Evolutionary conservation across 2,797 vertebrate genomes (phyloP).

Genomic region (Acestrorhynchus altus): DNA sequence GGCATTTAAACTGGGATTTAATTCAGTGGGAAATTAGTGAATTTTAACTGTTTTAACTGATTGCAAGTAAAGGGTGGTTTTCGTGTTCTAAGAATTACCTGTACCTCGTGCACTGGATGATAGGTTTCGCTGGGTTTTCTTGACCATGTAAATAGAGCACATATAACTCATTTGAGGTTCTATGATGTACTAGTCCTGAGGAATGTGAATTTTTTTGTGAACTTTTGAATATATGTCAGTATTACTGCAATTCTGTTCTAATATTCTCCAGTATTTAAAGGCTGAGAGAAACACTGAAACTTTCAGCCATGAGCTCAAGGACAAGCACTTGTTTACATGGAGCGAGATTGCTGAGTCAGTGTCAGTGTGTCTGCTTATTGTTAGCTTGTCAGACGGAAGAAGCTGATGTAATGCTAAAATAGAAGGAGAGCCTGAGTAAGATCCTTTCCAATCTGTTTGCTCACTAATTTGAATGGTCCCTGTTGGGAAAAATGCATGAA

Average conservation of each 20-base stretch:
- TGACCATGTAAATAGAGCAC: too few species aligned
- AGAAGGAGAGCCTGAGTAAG: not conserved
- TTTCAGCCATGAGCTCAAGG: not conserved
- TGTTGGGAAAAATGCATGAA: not conserved
- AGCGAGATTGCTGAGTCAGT: slow-evolving; percentile 5
- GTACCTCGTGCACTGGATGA: too few species aligned
- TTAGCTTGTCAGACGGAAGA: not conserved
- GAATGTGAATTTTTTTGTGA: too few species aligned
- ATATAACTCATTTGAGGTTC: too few species aligned
- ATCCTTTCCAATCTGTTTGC: not conserved
- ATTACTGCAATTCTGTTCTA: too few species aligned
- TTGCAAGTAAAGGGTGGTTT: too few species aligned
- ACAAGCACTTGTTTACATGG: not conserved
- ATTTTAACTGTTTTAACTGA: too few species aligned
- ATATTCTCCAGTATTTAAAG: not conserved
- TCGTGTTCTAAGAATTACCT: too few species aligned
- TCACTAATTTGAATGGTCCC: not conserved
- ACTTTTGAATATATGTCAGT: not conserved
- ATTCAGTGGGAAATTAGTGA: too few species aligned
- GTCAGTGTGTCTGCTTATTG: not conserved
- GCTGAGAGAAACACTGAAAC: not conserved
- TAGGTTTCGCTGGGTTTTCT: too few species aligned
- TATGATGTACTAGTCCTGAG: too few species aligned
- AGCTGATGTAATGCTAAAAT: not conserved
- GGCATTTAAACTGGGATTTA: too few species aligned